A percentile compares a stretch with the other conserved stretches of the same genome.
Conservation (phyloP, 2,888 invertebrate species). For the Mythimna vitellina region DNA sequence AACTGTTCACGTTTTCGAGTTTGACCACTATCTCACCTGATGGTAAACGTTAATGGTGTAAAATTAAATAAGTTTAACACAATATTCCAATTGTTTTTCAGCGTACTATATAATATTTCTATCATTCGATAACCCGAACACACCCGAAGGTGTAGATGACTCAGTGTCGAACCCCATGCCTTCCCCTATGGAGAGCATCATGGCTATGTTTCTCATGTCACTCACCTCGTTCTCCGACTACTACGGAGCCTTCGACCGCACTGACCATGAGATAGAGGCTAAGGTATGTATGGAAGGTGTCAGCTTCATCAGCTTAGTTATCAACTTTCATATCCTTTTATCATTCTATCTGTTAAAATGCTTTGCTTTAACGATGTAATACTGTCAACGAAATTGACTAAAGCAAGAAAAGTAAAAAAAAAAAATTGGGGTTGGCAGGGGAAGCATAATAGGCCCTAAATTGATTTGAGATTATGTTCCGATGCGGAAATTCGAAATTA, state of each 20-base stretch:
- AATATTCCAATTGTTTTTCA: conserved; percentile 73
- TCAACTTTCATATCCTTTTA: background rate
- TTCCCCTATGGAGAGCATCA: conserved; percentile 97
- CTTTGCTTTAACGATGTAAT: background rate
- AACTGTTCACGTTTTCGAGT: too few relatives aligned
- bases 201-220: conserved; percentile 99
- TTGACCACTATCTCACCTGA: too few relatives aligned
- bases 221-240: conserved; percentile 99
- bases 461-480: conserved; percentile 5
- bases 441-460: background rate
- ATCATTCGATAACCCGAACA: conserved; percentile 96
- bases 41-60: too few relatives aligned
- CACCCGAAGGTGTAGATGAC: conserved; percentile 95
- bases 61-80: too few relatives aligned
- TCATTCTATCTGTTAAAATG: background rate
- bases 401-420: background rate
- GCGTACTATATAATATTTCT: conserved; percentile 98
- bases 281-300: conserved; percentile 91
- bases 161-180: conserved; percentile 96
- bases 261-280: conserved; percentile 96
- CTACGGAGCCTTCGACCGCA: conserved; percentile 96
- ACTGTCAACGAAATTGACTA: background rate
- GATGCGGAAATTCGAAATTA: background rate
- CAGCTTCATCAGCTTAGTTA: background rate
- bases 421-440: background rate